Evolutionary conservation across 2,113 vertebrate genomes (phyloP).

Genomic region (Corythornis cristatus): DNA sequence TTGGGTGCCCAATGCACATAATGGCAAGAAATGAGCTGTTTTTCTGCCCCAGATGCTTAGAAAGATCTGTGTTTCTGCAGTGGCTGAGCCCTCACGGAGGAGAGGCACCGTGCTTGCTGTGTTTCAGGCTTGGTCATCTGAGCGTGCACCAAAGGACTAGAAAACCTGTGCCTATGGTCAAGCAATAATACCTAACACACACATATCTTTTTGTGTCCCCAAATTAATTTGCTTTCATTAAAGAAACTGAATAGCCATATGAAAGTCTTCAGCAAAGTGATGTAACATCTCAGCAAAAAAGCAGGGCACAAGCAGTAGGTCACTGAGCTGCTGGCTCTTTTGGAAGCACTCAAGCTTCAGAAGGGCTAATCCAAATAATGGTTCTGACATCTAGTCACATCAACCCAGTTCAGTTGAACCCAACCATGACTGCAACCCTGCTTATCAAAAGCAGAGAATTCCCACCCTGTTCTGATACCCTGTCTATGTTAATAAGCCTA

Average conservation of each 20-base stretch:
- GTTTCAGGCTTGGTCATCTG: too few relatives aligned
- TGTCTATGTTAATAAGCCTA: neutral
- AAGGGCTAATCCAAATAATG: neutral
- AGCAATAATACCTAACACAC: too few relatives aligned
- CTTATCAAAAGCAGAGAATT: neutral
- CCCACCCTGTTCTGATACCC: neutral
- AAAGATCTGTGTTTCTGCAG: neutral
- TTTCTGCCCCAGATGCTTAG: neutral
- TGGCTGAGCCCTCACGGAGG: neutral
- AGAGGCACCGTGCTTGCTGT: rapidly evolving
- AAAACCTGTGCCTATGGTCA: neutral
- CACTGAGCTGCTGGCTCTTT: neutral
- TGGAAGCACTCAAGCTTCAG: rapidly evolving
- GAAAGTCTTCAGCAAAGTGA: neutral
- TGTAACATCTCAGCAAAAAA: neutral
- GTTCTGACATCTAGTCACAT: neutral
- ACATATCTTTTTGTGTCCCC: neutral
- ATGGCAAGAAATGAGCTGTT: neutral
- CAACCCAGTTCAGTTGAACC: too few relatives aligned
- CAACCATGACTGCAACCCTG: neutral
- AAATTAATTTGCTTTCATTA: neutral
- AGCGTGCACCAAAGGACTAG: rapidly evolving
- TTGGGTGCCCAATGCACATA: rapidly evolving
- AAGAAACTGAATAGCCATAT: neutral
- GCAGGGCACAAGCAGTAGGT: neutral